Base-by-base conservation (phyloP, 2,888 invertebrate species). In the Malthinus seriepunctatus region DNA sequence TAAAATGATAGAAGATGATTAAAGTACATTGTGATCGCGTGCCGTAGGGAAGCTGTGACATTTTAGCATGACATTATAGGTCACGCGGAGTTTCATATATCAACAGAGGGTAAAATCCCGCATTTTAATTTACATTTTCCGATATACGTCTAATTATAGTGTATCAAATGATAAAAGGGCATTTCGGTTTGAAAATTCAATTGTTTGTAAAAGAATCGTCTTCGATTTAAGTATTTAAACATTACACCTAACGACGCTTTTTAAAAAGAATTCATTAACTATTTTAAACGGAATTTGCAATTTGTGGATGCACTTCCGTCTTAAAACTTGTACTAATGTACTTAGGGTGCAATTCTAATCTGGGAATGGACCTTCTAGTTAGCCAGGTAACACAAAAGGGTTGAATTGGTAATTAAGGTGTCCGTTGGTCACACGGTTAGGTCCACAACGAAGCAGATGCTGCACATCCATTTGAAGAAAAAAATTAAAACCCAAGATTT, bases 1-100 rank as follows among this genome's bases (percentile, higher is more conserved):
- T 47, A 60, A 23, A 60, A 60, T 51, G 51, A 60, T 34, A 38
- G 31, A 35, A 51, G 46, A 51, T 60, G 51, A 55, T 57, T 57
- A 57, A 51, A 57, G 5, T 14, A n/a, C 39, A 55, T 50, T 46
- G 32, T 34, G 12, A 45, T 55, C 56, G 51, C 56, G 55, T 60
- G 60, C 60, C 60, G 55, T 63, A 58, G 70, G 69, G 69, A 69
- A 66, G 71, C 70, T 69, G 70, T 71, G 72, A 68, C 72, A 71
- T 73, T 73, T 60, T 70, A 62, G 62, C 63, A 61, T 73, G 72
- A 73, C 73, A 73, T 73, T 73, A 72, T 62, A 67, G 66, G 69
- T 55, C 63, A 64, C 59, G 60, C 47, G 62, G 51, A 51, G 56
- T 48, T 52, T 48, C 55, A 44, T 51, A 52, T 53, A 60, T 48